Evolutionary conservation across 2,797 vertebrate species (phyloP).

Genomic region (Falco columbarius): DNA sequence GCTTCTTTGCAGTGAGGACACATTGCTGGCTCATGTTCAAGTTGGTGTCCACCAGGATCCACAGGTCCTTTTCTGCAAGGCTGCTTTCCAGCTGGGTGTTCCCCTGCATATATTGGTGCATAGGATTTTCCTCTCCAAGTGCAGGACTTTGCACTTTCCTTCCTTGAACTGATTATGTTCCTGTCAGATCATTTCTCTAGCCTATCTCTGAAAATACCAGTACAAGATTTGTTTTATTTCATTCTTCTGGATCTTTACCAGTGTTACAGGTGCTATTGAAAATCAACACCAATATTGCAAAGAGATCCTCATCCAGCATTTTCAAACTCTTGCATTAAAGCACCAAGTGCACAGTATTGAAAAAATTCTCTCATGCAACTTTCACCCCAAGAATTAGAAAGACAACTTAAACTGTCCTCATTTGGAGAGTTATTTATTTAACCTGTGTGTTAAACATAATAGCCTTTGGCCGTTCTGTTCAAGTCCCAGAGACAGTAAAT

Average conservation of each 20-base stretch:
- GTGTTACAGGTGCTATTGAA: not conserved
- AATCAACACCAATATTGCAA: not conserved
- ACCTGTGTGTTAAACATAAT: not conserved
- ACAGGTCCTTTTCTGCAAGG: not conserved
- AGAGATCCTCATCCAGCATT: not conserved
- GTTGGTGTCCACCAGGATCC: rapidly evolving
- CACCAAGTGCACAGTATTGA: not conserved
- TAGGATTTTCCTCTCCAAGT: not conserved
- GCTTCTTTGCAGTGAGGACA: not conserved
- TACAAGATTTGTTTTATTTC: not conserved
- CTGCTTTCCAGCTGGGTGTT: not conserved
- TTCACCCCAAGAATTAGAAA: not conserved
- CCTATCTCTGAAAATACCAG: rapidly evolving
- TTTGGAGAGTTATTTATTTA: not conserved
- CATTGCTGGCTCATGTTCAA: rapidly evolving
- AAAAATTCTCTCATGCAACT: not conserved
- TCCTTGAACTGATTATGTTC: not conserved
- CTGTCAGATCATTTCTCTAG: not conserved
- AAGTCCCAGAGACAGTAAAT: not conserved
- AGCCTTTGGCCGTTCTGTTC: not conserved
- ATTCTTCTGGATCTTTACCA: not conserved
- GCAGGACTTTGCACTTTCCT: not conserved
- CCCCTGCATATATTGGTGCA: not conserved
- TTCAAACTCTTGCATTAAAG: not conserved
- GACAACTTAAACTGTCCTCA: not conserved